Percentiles rank a stretch among this genome's conserved stretches.
These are phyloP conservation scores for Pteronotus mesoamericanus DNA, from an alignment of 2,797 vertebrate genomes.

Conservation along the genomic window DNA sequence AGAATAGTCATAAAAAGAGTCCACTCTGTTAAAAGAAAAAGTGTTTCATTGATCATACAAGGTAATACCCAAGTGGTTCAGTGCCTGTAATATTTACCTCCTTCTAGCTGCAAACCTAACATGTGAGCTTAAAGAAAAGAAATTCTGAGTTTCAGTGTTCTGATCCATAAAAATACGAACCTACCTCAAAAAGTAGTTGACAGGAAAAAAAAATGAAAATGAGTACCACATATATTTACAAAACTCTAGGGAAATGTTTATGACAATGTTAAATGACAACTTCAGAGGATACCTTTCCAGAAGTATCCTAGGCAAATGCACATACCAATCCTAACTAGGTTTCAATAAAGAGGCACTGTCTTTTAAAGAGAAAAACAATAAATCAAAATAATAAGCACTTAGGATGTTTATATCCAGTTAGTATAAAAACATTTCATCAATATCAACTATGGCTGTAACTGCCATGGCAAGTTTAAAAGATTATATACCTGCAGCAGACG, in stretches of 20 bases:
- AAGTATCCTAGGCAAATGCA: slow-evolving; percentile 13
- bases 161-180: slow-evolving; percentile 30
- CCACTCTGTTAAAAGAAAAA: neutral
- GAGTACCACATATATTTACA: neutral
- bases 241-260: slow-evolving; percentile 13
- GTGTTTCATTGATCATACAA: neutral
- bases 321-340: neutral
- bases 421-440: slow-evolving; percentile 47
- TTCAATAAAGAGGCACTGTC: slow-evolving; percentile 39
- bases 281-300: neutral
- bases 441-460: slow-evolving; percentile 54
- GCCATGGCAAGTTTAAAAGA: slow-evolving; percentile 44
- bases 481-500: slow-evolving; percentile 20
- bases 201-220: slow-evolving; percentile 19
- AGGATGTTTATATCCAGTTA: neutral
- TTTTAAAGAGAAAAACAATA: slow-evolving; percentile 59
- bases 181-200: neutral
- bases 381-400: slow-evolving; percentile 45
- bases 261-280: neutral
- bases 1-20: neutral
- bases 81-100: neutral
- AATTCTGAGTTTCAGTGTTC: slow-evolving; percentile 13
- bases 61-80: neutral
- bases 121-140: neutral
- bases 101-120: slow-evolving; percentile 18